phyloP scores from a whole-genome alignment of 2,113 vertebrate species.

The Syrrhaptes paradoxus region DNA sequence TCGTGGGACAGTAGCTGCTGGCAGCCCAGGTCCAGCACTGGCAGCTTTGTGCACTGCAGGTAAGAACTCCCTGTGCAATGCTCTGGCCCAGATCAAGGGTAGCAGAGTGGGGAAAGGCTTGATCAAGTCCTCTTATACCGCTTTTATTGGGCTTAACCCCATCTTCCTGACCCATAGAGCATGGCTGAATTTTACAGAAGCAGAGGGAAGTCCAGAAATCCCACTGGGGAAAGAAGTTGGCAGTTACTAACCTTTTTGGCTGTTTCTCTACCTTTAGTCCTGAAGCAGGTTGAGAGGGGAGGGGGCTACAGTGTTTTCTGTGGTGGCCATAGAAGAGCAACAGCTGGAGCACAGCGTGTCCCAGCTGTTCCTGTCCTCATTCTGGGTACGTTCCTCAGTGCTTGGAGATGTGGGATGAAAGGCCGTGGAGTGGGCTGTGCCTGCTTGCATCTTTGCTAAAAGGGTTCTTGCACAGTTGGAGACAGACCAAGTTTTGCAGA shows the following conservation, averaged over 20 bases:
- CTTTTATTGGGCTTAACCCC: neutral
- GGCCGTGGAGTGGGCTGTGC: neutral
- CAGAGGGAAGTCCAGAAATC: neutral
- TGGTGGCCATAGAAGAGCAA: neutral
- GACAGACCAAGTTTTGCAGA: neutral
- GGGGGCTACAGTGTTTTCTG: neutral
- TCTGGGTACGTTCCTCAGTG: neutral
- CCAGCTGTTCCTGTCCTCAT: neutral
- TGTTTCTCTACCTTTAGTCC: neutral
- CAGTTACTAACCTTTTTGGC: neutral
- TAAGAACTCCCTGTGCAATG: neutral
- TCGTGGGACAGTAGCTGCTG: neutral
- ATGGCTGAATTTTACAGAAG: neutral
- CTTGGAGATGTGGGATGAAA: neutral
- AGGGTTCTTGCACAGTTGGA: neutral
- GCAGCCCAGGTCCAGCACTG: fast-evolving
- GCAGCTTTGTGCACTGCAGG: neutral
- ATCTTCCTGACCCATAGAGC: neutral
- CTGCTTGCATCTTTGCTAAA: neutral
- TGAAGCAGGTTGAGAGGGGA: neutral
- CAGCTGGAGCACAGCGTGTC: neutral
- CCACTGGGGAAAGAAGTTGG: neutral
- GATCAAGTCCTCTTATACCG: neutral
- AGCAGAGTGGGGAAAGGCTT: neutral
- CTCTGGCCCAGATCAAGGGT: neutral